Evolutionary conservation across 2,888 invertebrate species (phyloP), one percentile per base, ranked within the genome.

Genomic region (Lamellibrachia columna): DNA sequence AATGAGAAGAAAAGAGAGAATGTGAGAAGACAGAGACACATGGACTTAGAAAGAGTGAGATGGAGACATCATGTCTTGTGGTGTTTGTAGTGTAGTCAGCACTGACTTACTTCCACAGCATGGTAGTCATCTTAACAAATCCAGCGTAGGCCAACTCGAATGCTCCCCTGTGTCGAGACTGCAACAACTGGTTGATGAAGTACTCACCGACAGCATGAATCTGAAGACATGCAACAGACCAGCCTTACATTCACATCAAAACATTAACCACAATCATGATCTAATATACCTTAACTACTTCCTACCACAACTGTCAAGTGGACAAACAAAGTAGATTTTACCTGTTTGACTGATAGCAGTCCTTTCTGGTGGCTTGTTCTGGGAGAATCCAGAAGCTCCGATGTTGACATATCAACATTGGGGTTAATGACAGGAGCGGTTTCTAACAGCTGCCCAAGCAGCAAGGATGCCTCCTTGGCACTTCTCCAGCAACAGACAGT

Each of bases 101-200:
- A 55, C 55, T 6, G 22, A 75, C 75, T 15, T 75, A 97, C 97
- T 96, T 97, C 98, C 98, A 98, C 53, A 98, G 97, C 96, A 98
- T 97, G 0, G 97, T 96, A 94, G 98, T 98, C 91, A 99, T 97
- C 95, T 97, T 97, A 2, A 97, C 97, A 97, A 99, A 99, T 0
- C 98, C 99, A 15, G 98, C 98, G 95, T 98, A 98, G 0, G 98
- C 98, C 96, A 99, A 98, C 96, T 99, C 99, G 96, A 99, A 99
- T n/a, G 99, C 99, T 1, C 99, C 99, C 93, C 99, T 97, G 96
- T 99, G 99, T 96, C 98, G 98, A 0, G 98, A 98, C 93, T 97
- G 97, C 90, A 97, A 96, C 93, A 97, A 94, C 93, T 96, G 96
- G 6, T 93, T 94, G n/a, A 94, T 96, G 94, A 96, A 96, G 93